A percentile compares a stretch with the other conserved stretches of the same genome.
Evolutionary conservation across 2,113 vertebrate species (phyloP).

Genomic region (Natator depressus): DNA sequence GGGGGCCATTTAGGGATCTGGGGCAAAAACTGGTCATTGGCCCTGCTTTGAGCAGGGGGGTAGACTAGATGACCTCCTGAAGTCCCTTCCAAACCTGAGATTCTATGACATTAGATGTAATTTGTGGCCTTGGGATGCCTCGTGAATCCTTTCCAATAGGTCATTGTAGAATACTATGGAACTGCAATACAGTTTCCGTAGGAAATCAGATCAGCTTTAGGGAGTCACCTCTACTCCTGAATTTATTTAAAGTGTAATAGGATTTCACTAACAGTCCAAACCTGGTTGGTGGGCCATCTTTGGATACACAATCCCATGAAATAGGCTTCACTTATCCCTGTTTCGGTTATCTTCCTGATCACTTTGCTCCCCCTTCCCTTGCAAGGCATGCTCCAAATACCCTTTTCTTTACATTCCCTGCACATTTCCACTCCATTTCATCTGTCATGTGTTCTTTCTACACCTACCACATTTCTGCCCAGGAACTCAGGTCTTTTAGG

Average conservation of each 20-base stretch:
- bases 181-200: rapidly evolving
- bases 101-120: rapidly evolving
- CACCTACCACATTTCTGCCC: no score
- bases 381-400: no score
- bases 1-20: no score
- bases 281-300: not conserved
- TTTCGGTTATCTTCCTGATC: not conserved
- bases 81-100: no score
- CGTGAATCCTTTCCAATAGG: rapidly evolving
- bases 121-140: rapidly evolving
- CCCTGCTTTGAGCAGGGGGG: no score
- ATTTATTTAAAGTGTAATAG: not conserved
- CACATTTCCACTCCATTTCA: not conserved
- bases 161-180: rapidly evolving
- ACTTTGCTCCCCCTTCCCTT: not conserved
- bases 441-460: not conserved
- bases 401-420: not conserved
- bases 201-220: rapidly evolving
- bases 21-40: no score
- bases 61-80: no score
- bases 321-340: not conserved
- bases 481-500: not conserved
- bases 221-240: rapidly evolving
- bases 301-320: not conserved
- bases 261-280: rapidly evolving